These are phyloP conservation scores for Camponotus pennsylvanicus DNA, from an alignment of 1,140 invertebrate genomes.

Conservation along the genomic window DNA sequence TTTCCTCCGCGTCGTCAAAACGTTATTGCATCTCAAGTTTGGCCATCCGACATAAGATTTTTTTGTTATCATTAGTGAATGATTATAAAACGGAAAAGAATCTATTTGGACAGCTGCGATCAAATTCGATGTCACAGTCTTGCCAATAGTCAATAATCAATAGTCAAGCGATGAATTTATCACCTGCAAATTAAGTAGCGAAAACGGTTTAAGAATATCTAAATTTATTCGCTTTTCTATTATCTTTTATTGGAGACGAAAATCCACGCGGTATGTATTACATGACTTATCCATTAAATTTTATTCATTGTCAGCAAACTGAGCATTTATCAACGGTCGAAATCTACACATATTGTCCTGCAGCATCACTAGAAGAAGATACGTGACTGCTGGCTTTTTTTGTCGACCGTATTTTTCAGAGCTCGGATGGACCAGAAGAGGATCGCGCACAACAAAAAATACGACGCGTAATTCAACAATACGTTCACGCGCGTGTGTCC, in stretches of 20 bases:
- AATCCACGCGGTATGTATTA: background rate
- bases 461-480: background rate
- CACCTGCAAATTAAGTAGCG: background rate
- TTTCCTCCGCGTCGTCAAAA: background rate
- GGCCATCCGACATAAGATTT: background rate
- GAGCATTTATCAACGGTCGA: background rate
- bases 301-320: background rate
- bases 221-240: background rate
- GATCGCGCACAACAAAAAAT: background rate
- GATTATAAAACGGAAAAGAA: background rate
- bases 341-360: no score
- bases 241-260: background rate
- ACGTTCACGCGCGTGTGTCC: background rate
- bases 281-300: conserved; percentile 9
- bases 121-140: background rate
- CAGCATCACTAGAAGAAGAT: background rate
- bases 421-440: no score
- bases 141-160: background rate
- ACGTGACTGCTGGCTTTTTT: background rate
- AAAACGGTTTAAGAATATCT: background rate
- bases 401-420: background rate
- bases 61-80: conserved; percentile 1
- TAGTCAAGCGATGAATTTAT: background rate
- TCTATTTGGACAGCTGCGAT: conserved; percentile 4
- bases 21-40: background rate